A percentile compares a stretch with the other conserved stretches of the same genome.
Conservation (phyloP, 2,113 vertebrate genomes). For the Zapornia atra region DNA sequence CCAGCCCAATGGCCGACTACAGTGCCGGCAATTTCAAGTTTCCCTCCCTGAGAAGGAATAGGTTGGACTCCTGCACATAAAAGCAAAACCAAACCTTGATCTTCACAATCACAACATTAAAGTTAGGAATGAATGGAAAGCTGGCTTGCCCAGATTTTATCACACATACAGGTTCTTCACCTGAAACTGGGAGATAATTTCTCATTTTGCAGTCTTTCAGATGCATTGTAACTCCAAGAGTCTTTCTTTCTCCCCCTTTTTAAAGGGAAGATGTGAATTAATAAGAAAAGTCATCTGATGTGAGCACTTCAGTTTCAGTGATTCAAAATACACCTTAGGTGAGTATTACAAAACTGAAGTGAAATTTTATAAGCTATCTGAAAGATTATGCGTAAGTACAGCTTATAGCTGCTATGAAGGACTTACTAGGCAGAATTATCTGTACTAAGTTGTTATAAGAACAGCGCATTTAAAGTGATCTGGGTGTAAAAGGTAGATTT, state of each 20-base stretch:
- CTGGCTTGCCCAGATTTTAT: not conserved
- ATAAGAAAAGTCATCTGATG: not conserved
- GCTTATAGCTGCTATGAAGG: not conserved
- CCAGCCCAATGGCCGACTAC: conserved; percentile 97
- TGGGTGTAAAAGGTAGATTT: not conserved
- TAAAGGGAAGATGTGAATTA: not conserved
- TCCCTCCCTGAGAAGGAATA: conserved; percentile 92
- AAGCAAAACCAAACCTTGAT: conserved; percentile 57
- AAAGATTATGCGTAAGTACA: not conserved
- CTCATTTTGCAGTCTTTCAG: not conserved
- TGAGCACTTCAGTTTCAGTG: not conserved
- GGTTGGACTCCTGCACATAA: conserved; percentile 84
- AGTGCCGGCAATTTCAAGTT: conserved; percentile 95
- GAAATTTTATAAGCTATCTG: not conserved
- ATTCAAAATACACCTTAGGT: not conserved
- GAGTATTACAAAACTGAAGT: not conserved
- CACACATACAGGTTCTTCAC: not conserved
- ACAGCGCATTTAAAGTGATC: not conserved
- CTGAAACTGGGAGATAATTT: not conserved
- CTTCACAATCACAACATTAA: conserved; percentile 38
- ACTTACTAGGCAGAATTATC: not conserved
- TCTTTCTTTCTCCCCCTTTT: not conserved
- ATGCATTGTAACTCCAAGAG: not conserved
- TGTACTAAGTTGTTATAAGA: not conserved
- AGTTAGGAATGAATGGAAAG: not conserved